Evolutionary conservation across 2,888 invertebrate genomes (phyloP), one percentile per base, ranked within the genome.

Genomic region (Notodonta ziczac): DNA sequence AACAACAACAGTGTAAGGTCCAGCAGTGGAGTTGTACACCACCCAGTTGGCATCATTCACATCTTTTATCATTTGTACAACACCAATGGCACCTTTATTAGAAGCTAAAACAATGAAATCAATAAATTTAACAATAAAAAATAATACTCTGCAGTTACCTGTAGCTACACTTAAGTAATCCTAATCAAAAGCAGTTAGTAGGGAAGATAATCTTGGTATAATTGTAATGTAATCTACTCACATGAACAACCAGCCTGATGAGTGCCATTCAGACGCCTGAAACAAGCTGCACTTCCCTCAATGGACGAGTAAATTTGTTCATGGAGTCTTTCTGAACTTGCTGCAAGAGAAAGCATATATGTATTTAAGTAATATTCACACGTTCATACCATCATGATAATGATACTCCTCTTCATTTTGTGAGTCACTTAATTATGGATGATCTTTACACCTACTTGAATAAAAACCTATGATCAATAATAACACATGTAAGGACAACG

Each of bases 201-300:
- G 4, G 7, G n/a, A 46, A n/a, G 13, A n/a, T 9, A 32, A 53
- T 53, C 14, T 24, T 44, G 35, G 1, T 35, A 35, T 35, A 7
- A 40, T 50, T 2, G 2, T 62, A 24, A 24, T 24, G 24, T 24
- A 24, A 24, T 24, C 1, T 24, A 95, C 97, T 95, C 94, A 98
- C 98, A 98, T 58, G 97, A 96, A 88, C 99, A 99, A 65, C 99
- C 99, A 73, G 97, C 96, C 91, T 99, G 98, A 91, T 98, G 98
- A 12, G 99, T 99, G 62, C 97, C 98, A 94, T 99, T 99, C 67
- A 99, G 91, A 66, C 98, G 95, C 69, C 98, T 95, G 84, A 98
- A 98, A 92, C 99, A 99, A 58, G 96, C 96, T 61, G 95, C 94
- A 55, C 95, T 95, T 56, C 96, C 97, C 73, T 95, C 94, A 59